A percentile compares a stretch with the other conserved stretches of the same genome.
Conservation (phyloP, 1,140 invertebrate genomes). For the Euura lappo region DNA sequence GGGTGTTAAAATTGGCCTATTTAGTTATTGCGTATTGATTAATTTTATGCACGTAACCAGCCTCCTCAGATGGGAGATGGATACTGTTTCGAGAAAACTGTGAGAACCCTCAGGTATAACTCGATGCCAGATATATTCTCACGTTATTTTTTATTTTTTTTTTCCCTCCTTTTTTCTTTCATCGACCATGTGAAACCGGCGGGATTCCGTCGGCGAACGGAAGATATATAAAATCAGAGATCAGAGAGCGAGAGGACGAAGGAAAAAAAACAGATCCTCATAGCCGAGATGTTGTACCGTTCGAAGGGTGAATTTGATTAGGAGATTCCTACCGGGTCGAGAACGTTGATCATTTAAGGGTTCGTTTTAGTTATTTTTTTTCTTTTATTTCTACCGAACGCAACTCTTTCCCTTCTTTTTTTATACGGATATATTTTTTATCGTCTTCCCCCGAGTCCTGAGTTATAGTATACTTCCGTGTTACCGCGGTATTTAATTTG, state of each 20-base stretch:
- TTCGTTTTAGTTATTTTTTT: slow-evolving; percentile 17
- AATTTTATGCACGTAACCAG: too few species aligned
- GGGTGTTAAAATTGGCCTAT: slow-evolving; percentile 27
- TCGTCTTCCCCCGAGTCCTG: too few species aligned
- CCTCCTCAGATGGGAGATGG: too few species aligned
- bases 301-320: slow-evolving; percentile 58
- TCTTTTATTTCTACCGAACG: slow-evolving; percentile 9
- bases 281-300: slow-evolving; percentile 34
- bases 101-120: too few species aligned
- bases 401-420: neutral
- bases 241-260: neutral
- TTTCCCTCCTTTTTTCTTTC: too few species aligned
- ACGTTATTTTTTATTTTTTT: slow-evolving; percentile 41
- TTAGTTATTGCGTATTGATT: too few species aligned
- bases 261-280: slow-evolving; percentile 35
- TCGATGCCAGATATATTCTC: slow-evolving; percentile 49
- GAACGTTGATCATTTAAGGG: neutral
- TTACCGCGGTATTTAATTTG: too few species aligned
- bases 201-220: neutral
- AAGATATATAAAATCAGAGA: neutral
- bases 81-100: too few species aligned
- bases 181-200: too few species aligned
- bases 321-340: slow-evolving; percentile 21
- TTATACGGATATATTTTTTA: too few species aligned
- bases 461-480: too few species aligned